Conservation (phyloP, 1,140 invertebrate genomes). For the Brachionus asplanchnoidis region DNA sequence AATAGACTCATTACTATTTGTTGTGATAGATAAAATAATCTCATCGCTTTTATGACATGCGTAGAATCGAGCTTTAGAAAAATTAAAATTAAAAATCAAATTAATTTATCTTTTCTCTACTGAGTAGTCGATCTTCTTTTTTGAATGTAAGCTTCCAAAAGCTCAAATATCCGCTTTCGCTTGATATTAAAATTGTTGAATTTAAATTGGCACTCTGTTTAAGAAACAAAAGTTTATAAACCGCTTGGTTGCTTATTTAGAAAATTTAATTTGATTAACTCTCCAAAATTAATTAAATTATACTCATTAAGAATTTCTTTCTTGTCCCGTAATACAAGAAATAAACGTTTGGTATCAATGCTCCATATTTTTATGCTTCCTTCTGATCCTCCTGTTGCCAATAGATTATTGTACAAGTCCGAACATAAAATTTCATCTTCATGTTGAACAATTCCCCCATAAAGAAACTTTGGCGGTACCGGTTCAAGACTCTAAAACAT, state of each 20-base stretch:
- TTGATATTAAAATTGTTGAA: constrained; percentile 52
- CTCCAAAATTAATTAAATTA: background rate
- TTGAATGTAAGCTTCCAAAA: constrained; percentile 53
- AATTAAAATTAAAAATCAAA: background rate
- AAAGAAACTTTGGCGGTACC: constrained; percentile 49
- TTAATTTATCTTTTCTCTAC: background rate
- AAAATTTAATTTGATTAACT: background rate
- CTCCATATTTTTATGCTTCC: constrained; percentile 55
- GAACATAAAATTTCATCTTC: constrained; percentile 53
- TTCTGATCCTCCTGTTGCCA: constrained; percentile 54
- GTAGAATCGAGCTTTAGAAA: constrained; percentile 50
- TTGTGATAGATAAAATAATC: constrained; percentile 51
- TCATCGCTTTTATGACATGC: constrained; percentile 49
- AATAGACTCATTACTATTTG: constrained; percentile 47
- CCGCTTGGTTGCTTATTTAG: constrained; percentile 49
- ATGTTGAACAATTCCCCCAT: constrained; percentile 55
- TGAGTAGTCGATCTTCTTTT: constrained; percentile 50
- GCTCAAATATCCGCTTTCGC: constrained; percentile 49
- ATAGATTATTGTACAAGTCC: constrained; percentile 44
- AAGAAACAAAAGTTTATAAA: constrained; percentile 55
- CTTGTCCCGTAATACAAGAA: constrained; percentile 43
- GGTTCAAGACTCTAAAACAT: constrained; percentile 37
- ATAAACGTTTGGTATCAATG: constrained; percentile 52
- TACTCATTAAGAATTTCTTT: background rate
- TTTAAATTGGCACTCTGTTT: constrained; percentile 46